Evolutionary conservation across 2,888 invertebrate genomes (phyloP).

Genomic region (Cybosia mesomella): DNA sequence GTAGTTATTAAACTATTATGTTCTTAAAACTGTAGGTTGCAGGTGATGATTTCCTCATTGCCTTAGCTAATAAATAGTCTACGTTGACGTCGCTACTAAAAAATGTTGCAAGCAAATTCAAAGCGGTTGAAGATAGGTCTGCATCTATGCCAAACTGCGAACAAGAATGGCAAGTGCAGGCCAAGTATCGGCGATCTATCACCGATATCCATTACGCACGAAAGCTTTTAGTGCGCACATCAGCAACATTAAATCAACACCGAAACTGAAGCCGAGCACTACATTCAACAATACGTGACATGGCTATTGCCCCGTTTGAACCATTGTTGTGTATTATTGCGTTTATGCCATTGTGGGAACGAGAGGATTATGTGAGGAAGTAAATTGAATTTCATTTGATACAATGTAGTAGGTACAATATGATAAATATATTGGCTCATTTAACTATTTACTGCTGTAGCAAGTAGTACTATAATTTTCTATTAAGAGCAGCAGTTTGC

Average conservation of each 20-base stretch:
- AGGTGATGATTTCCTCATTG: background rate
- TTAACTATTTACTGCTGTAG: background rate
- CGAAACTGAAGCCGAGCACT: slow-evolving; percentile 40
- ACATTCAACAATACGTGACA: slow-evolving; percentile 31
- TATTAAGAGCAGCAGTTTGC: background rate
- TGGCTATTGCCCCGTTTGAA: slow-evolving; percentile 22
- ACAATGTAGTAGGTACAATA: slow-evolving; percentile 38
- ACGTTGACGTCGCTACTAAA: background rate
- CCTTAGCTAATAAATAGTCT: background rate
- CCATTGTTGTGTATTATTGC: slow-evolving; percentile 34
- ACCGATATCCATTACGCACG: slow-evolving; percentile 54
- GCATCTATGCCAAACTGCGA: slow-evolving; percentile 27
- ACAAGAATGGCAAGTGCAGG: slow-evolving; percentile 45
- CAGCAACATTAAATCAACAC: slow-evolving; percentile 49
- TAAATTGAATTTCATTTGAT: slow-evolving; percentile 64
- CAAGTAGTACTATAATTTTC: background rate
- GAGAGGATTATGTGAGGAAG: slow-evolving; percentile 56
- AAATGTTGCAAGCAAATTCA: background rate
- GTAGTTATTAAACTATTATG: background rate
- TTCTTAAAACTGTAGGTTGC: background rate
- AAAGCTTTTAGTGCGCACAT: slow-evolving; percentile 61
- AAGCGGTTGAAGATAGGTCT: slow-evolving; percentile 14
- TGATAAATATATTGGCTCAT: background rate
- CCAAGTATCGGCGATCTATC: slow-evolving; percentile 46
- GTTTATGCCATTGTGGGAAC: slow-evolving; percentile 47